These are phyloP conservation scores for Noctua janthe DNA, from an alignment of 2,888 invertebrate species.

Conservation along the genomic window DNA sequence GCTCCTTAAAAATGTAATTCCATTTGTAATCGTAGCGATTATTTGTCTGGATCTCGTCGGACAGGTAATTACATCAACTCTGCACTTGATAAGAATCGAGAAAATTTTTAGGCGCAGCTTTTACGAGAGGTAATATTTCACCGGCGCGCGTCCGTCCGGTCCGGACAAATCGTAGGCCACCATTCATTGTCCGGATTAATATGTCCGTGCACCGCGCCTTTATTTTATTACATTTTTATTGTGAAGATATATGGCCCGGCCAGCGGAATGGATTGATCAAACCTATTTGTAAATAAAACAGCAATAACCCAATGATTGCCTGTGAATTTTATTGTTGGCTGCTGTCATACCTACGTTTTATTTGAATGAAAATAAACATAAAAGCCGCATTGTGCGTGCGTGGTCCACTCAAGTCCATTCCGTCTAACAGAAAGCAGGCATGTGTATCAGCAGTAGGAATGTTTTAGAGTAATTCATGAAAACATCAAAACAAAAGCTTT, in stretches of 20 bases:
- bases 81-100: slow-evolving; percentile 61
- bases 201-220: slow-evolving; percentile 54
- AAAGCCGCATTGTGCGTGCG: background rate
- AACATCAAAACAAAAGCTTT: background rate
- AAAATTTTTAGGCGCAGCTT: slow-evolving; percentile 61
- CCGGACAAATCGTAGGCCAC: slow-evolving; percentile 54
- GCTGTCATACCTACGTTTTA: background rate
- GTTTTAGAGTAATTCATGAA: background rate
- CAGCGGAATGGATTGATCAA: slow-evolving; percentile 41
- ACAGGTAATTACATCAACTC: slow-evolving; percentile 71
- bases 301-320: slow-evolving; percentile 16
- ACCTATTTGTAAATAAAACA: slow-evolving; percentile 32
- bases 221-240: slow-evolving; percentile 62
- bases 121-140: slow-evolving; percentile 64
- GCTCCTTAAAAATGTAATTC: slow-evolving; percentile 63
- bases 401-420: background rate
- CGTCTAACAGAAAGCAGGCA: background rate
- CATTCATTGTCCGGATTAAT: slow-evolving; percentile 69
- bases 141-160: slow-evolving; percentile 47
- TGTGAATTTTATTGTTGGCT: slow-evolving; percentile 5
- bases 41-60: slow-evolving; percentile 69
- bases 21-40: slow-evolving; percentile 68
- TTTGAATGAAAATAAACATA: background rate
- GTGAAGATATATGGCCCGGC: slow-evolving; percentile 34
- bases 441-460: background rate